Evolutionary conservation across 2,113 vertebrate species (phyloP).

Genomic region (Amazona vittata): DNA sequence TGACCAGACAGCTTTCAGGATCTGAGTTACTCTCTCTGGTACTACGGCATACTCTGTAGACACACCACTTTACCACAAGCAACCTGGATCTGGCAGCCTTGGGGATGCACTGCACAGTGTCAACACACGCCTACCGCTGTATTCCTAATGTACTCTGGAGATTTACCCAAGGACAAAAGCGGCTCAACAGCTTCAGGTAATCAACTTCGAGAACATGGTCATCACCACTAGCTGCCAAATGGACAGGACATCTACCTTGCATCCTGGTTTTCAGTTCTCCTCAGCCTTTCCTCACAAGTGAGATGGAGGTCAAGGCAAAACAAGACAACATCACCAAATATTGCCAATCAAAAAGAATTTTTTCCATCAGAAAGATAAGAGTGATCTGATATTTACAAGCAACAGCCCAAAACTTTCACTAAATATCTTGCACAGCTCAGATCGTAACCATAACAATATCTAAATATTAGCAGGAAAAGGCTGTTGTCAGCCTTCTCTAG

Average conservation of each 20-base stretch:
- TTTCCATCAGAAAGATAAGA: background rate
- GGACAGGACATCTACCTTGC: background rate
- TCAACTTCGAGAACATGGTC: background rate
- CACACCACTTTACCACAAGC: too few relatives aligned
- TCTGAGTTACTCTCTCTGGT: background rate
- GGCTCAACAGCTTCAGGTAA: background rate
- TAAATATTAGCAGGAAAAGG: conserved; percentile 1
- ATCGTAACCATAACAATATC: background rate
- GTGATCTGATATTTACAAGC: background rate
- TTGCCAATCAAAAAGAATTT: background rate
- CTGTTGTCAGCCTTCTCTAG: background rate
- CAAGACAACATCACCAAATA: background rate
- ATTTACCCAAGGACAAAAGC: background rate
- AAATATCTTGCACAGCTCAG: background rate
- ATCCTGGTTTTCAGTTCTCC: background rate
- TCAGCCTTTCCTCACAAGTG: background rate
- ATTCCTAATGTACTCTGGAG: background rate
- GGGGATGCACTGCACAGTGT: background rate
- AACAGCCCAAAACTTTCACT: background rate
- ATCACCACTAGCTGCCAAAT: background rate
- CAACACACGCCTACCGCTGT: background rate
- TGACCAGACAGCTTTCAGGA: background rate
- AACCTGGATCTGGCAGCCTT: background rate
- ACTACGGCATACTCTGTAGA: fast-evolving
- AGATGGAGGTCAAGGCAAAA: background rate